Percentiles rank a stretch among this genome's conserved stretches.
Conservation (phyloP, 2,113 vertebrate species). For the Brienomyrus brachyistius region DNA sequence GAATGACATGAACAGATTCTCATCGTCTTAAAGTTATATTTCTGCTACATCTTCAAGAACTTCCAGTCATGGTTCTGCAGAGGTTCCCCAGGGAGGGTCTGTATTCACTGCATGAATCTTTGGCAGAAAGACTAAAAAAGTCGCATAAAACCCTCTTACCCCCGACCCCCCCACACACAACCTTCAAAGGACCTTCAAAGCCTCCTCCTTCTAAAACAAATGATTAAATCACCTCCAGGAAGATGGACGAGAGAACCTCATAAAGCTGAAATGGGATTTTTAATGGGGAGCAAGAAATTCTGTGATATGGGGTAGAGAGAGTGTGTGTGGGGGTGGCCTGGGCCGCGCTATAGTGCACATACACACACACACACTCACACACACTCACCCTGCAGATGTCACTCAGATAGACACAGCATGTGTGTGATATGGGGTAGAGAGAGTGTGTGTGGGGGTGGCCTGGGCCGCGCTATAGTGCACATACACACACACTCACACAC, state of each 20-base stretch:
- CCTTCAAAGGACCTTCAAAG: constrained; percentile 33
- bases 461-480: no score
- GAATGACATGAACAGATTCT: background rate
- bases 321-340: constrained; percentile 10
- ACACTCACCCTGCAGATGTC: constrained; percentile 16
- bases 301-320: constrained; percentile 12
- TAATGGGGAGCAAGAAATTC: constrained; percentile 4
- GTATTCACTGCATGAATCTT: background rate
- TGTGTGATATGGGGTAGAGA: background rate
- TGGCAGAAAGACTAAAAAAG: constrained; percentile 8
- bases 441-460: no score
- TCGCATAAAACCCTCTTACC: background rate
- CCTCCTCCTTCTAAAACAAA: constrained; percentile 29
- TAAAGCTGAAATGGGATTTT: constrained; percentile 21
- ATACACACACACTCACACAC: constrained; percentile 22
- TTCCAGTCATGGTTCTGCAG: background rate
- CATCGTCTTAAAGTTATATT: background rate
- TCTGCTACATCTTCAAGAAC: background rate
- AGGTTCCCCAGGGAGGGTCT: background rate
- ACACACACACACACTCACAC: constrained; percentile 9
- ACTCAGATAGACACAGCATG: background rate
- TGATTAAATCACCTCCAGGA: constrained; percentile 27
- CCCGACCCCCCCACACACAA: background rate
- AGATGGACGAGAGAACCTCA: constrained; percentile 24
- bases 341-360: background rate